Percentiles rank a stretch among this genome's conserved stretches.
phyloP scores from a whole-genome alignment of 2,888 invertebrate species.

The Dione juno region DNA sequence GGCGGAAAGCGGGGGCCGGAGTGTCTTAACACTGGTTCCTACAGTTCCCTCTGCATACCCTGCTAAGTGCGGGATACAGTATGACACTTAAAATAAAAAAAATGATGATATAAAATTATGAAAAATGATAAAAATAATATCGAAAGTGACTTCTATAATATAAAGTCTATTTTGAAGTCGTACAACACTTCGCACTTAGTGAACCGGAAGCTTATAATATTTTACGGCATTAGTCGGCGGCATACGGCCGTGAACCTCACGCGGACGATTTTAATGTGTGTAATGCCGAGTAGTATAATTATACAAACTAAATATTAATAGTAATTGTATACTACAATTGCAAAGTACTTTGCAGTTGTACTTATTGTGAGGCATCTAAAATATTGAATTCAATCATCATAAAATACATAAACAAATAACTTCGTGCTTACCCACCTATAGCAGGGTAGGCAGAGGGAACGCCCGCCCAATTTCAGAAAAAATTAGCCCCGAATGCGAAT shows the following conservation, averaged over 20 bases:
- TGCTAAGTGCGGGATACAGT: not conserved
- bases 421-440: too few relatives aligned
- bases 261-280: not conserved
- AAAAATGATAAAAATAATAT: too few relatives aligned
- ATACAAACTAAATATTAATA: not conserved
- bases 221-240: not conserved
- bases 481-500: too few relatives aligned
- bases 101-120: not conserved
- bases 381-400: too few relatives aligned
- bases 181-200: not conserved
- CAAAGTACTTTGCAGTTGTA: not conserved
- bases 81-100: not conserved
- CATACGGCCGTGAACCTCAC: not conserved
- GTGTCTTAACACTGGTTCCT: too few relatives aligned
- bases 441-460: too few relatives aligned
- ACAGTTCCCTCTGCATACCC: too few relatives aligned
- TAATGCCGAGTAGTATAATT: not conserved
- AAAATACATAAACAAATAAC: too few relatives aligned
- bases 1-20: too few relatives aligned
- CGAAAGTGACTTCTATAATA: not conserved
- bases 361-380: not conserved
- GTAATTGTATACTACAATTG: not conserved
- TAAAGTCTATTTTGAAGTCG: not conserved
- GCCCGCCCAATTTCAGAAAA: too few relatives aligned
- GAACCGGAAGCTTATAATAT: not conserved